These are phyloP conservation scores for Paraescarpia echinospica DNA, from an alignment of 1,140 invertebrate species.

Conservation along the genomic window DNA sequence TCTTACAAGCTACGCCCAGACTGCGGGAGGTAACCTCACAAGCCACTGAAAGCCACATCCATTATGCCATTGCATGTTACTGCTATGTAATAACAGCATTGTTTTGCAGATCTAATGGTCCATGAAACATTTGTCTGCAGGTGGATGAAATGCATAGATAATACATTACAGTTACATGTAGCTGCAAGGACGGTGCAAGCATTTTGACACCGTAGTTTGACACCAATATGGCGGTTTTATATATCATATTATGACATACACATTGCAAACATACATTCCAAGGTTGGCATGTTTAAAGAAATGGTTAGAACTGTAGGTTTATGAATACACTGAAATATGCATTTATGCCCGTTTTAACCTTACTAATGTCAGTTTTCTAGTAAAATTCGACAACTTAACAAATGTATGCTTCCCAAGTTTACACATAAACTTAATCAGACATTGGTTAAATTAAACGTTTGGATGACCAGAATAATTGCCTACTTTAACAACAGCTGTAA, in stretches of 20 bases:
- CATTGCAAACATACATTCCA: no score
- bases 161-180: neutral
- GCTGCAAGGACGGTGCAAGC: neutral
- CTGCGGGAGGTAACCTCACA: neutral
- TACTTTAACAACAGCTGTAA: no score
- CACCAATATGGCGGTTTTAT: neutral
- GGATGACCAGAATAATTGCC: no score
- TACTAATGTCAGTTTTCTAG: neutral
- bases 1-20: neutral
- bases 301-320: no score
- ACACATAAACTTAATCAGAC: neutral
- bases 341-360: no score
- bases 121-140: neutral
- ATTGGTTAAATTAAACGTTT: no score
- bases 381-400: neutral
- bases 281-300: no score
- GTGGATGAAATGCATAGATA: neutral
- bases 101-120: neutral
- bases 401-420: neutral
- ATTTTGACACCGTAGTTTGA: neutral
- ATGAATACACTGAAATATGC: no score
- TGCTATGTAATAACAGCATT: neutral
- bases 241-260: neutral
- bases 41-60: neutral
- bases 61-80: neutral